Percentiles rank a stretch among this genome's conserved stretches.
phyloP scores from a whole-genome alignment of 2,797 vertebrate genomes.

The Enteromius trimaculatus region DNA sequence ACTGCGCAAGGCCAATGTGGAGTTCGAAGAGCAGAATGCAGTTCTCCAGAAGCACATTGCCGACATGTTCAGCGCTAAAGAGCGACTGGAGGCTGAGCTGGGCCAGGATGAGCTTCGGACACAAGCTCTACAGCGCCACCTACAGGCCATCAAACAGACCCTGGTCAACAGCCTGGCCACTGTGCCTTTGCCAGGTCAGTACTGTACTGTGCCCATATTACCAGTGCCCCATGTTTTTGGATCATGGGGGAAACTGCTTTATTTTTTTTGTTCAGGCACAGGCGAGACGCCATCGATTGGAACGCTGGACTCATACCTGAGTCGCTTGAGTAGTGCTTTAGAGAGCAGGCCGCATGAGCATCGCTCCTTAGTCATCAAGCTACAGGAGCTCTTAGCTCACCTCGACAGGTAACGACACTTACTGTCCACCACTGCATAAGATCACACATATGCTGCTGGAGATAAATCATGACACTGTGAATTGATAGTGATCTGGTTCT shows the following conservation, averaged over 20 bases:
- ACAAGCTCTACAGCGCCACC: constrained; percentile 90
- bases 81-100: constrained; percentile 94
- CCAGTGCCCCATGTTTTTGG: neutral
- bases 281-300: constrained; percentile 91
- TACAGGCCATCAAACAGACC: constrained; percentile 91
- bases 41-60: constrained; percentile 95
- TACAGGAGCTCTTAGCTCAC: constrained; percentile 91
- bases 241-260: neutral
- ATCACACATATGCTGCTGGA: neutral
- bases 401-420: constrained; percentile 85
- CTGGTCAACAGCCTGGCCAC: constrained; percentile 88
- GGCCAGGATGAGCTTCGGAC: constrained; percentile 91
- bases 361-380: constrained; percentile 86
- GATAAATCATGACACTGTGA: neutral
- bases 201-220: neutral
- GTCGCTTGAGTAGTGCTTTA: constrained; percentile 87
- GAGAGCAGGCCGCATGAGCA: constrained; percentile 93
- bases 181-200: constrained; percentile 90
- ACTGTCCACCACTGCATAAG: neutral
- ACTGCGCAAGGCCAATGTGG: constrained; percentile 93
- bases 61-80: constrained; percentile 95
- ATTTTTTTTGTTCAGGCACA: constrained; percentile 76
- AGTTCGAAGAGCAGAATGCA: constrained; percentile 96
- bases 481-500: neutral
- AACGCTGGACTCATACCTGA: constrained; percentile 94